Base-by-base conservation (phyloP, 2,113 vertebrate species). In the Larimichthys crocea region DNA sequence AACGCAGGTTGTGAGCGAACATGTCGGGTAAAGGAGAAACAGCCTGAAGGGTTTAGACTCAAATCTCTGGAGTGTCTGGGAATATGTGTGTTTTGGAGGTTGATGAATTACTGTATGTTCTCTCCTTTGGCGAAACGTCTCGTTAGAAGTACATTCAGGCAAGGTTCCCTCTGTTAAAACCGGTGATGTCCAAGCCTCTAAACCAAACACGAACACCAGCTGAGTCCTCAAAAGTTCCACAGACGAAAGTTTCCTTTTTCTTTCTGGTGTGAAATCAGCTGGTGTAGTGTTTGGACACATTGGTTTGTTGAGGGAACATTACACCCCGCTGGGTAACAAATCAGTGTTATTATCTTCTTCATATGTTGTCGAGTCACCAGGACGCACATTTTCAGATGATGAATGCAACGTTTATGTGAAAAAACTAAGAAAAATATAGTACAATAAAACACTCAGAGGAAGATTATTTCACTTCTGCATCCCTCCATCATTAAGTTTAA, bases 51-150 rank as follows among this genome's bases (percentile, higher is more conserved):
- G 44, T 86, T 88, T 75, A 49, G 49, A 77, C 61, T 76, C 60
- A 46, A 82, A 72, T 72, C 89, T 86, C 75, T 49, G 5, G 85
- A 83, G 87, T 56, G 84, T 87, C 82, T 87, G 86, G 64, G 42
- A 77, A 75, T 55, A 20, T 64, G 56, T 82, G 80, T 76, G 62
- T 56, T 85, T 48, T 63, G 11, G 10, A 56, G 3, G 61, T 24
- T 71, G 68, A 82, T 74, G 71, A 76, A 84, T 71, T 67, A 70
- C 29, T 56, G 40, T 11, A 62, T 17, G 76, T 83, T 69, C 61
- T 86, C 61, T 46, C 3, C 17, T 53, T 44, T 9, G 2, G 57
- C 31, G 57, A 40, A 55, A 60, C 24, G 63, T 46, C 31, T 63
- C 12, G 6, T 55, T n/a, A 10, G 35, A 57, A 73, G 29, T 29